A percentile compares a stretch with the other conserved stretches of the same genome.
These are phyloP conservation scores for Lycopodina hypogea DNA, from an alignment of 37 sponge, comb jelly and placozoan genomes.

Conservation along the genomic window DNA sequence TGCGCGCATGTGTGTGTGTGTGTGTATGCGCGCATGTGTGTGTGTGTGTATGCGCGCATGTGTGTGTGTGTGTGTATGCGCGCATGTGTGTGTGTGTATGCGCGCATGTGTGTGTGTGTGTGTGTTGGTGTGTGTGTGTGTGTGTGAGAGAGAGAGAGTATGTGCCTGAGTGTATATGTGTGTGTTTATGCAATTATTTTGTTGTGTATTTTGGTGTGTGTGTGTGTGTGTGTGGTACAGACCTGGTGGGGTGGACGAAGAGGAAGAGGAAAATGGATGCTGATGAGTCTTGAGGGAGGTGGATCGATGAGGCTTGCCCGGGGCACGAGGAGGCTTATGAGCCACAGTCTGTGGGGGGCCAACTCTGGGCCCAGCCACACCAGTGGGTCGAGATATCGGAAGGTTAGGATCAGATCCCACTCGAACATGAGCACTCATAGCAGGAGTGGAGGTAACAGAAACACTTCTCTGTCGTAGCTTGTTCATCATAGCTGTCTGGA, in stretches of 20 bases:
- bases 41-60: neutral
- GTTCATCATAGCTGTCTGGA: conserved; percentile 14
- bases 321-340: conserved; percentile 24
- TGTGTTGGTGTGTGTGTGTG: conserved; percentile 1
- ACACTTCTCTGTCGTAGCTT: neutral
- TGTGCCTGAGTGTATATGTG: conserved; percentile 33
- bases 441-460: neutral
- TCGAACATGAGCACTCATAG: neutral
- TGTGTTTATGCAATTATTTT: neutral
- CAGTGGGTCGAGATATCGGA: neutral
- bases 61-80: neutral
- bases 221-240: neutral
- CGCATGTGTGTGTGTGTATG: conserved; percentile 31
- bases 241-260: neutral
- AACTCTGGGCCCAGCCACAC: neutral
- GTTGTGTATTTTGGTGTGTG: neutral
- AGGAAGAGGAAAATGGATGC: no score
- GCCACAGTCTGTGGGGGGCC: conserved; percentile 9
- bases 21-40: neutral
- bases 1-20: no score
- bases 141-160: neutral
- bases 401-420: neutral
- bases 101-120: conserved; percentile 41
- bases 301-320: neutral
- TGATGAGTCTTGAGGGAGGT: neutral